Conservation (phyloP, 2,888 invertebrate species). For the Synanthedon myopaeformis region DNA sequence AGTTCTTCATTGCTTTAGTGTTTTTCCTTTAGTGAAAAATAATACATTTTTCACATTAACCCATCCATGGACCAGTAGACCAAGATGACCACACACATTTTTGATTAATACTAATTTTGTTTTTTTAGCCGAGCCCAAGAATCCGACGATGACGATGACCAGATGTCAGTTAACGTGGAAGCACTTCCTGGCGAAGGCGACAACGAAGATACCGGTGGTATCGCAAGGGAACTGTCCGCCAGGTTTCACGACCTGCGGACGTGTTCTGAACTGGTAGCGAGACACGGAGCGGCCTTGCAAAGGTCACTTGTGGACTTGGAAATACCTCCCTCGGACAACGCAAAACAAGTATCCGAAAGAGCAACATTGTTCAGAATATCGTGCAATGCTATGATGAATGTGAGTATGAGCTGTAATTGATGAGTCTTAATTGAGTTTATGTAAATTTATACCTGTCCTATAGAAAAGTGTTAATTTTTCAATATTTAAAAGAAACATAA, state of each 20-base stretch:
- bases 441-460: too few relatives aligned
- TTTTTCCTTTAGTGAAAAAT: too few relatives aligned
- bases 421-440: too few relatives aligned
- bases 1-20: too few relatives aligned
- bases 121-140: conserved; percentile 73
- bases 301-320: conserved; percentile 84
- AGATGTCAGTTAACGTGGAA: conserved; percentile 58
- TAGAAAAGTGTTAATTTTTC: too few relatives aligned
- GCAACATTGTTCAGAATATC: conserved; percentile 96
- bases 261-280: conserved; percentile 90
- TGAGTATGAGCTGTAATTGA: conserved; percentile 22
- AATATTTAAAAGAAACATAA: too few relatives aligned
- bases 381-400: conserved; percentile 97
- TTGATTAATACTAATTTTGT: not conserved
- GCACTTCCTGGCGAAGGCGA: conserved; percentile 62
- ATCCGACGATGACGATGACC: conserved; percentile 81
- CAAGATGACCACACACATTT: not conserved
- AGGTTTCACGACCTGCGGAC: conserved; percentile 90
- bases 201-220: conserved; percentile 69
- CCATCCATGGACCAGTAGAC: not conserved
- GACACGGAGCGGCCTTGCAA: conserved; percentile 89
- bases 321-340: conserved; percentile 77
- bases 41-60: too few relatives aligned
- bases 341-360: conserved; percentile 91
- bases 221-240: conserved; percentile 77